Conservation (phyloP, 2,888 invertebrate species). For the Cataglyphis rosenhaueri region DNA sequence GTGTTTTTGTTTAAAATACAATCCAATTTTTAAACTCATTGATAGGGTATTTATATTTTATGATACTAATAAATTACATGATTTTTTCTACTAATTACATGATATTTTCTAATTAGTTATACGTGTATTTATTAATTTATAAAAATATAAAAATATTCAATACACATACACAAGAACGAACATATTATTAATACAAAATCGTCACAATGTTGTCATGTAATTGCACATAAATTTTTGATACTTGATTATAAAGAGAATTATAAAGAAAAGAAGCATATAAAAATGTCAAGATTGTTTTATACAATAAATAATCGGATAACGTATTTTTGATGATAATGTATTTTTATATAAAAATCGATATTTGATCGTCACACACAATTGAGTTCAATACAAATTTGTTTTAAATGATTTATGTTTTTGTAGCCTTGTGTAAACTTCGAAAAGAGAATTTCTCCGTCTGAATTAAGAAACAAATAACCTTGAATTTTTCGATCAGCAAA, state of each 20-base stretch:
- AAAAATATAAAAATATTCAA: slow-evolving; percentile 5
- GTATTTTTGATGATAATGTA: not conserved
- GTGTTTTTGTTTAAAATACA: not conserved
- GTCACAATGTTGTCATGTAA: not conserved
- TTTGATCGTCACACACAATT: not conserved
- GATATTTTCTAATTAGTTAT: not conserved
- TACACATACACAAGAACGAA: not conserved
- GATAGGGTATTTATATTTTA: not conserved
- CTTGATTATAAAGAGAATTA: not conserved
- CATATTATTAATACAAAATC: not conserved
- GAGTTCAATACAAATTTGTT: not conserved
- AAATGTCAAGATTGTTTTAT: not conserved
- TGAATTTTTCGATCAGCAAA: not conserved
- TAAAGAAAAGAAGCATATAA: not conserved
- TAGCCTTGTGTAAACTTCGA: not conserved
- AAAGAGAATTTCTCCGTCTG: not conserved
- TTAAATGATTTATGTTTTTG: not conserved
- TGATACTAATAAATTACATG: not conserved
- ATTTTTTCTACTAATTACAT: not conserved
- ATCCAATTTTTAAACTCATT: not conserved
- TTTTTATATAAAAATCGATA: slow-evolving; percentile 14
- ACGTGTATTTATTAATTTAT: not conserved
- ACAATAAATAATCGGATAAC: not conserved
- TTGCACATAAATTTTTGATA: not conserved
- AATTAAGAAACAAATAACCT: not conserved